Percentiles rank a stretch among this genome's conserved stretches.
These are phyloP conservation scores for Beris morrisii DNA, from an alignment of 2,888 invertebrate genomes.

Conservation along the genomic window DNA sequence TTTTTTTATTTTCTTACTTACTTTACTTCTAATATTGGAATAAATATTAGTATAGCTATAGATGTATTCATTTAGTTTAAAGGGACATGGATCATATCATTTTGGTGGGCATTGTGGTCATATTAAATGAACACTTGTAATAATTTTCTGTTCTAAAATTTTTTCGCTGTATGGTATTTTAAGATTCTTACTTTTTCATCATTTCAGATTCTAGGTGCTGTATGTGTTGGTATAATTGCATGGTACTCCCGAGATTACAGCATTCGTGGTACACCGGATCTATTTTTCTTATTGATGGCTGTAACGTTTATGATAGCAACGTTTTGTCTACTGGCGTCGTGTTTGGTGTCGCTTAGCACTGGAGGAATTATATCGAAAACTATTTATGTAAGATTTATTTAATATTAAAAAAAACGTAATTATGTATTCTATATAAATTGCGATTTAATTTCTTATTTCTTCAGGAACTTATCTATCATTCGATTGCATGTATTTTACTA, in stretches of 20 bases:
- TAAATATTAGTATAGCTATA: no score
- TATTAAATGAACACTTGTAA: no score
- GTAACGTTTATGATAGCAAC: slow-evolving; percentile 80
- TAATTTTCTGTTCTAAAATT: no score
- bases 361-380: slow-evolving; percentile 82
- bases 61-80: no score
- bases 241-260: slow-evolving; percentile 56
- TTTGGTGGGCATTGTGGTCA: no score
- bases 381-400: slow-evolving; percentile 50
- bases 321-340: slow-evolving; percentile 72
- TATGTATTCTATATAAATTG: no score
- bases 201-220: slow-evolving; percentile 72
- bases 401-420: slow-evolving; percentile 1
- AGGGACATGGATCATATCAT: no score
- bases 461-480: slow-evolving; percentile 82
- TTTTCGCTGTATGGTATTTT: no score
- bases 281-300: slow-evolving; percentile 74
- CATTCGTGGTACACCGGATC: slow-evolving; percentile 55
- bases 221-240: slow-evolving; percentile 71
- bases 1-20: no score
- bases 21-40: no score
- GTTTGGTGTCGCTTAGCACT: slow-evolving; percentile 74
- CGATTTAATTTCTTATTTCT: slow-evolving; percentile 45
- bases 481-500: slow-evolving; percentile 71
- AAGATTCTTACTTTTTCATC: neutral